A percentile compares a stretch with the other conserved stretches of the same genome.
Evolutionary conservation across 2,113 vertebrate species (phyloP).

Genomic region (Promerops cafer): DNA sequence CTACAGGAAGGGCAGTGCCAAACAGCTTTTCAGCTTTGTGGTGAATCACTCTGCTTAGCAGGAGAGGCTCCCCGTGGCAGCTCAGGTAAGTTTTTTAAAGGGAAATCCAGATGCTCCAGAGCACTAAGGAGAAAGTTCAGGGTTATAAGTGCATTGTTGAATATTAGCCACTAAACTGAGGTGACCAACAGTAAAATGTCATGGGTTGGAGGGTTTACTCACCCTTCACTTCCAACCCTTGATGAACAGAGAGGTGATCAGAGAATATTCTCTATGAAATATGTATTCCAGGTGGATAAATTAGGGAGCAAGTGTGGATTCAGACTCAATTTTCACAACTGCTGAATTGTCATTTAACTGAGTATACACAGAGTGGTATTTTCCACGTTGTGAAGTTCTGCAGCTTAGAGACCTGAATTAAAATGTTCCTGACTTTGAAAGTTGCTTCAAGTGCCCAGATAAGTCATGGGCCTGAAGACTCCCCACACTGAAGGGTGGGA

Average conservation of each 20-base stretch:
- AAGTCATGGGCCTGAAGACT: background rate
- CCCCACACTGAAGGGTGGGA: too few relatives aligned
- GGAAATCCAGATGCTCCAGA: background rate
- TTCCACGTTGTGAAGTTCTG: background rate
- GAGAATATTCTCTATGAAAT: background rate
- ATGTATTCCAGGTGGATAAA: background rate
- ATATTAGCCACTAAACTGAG: background rate
- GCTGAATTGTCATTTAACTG: background rate
- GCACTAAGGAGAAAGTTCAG: background rate
- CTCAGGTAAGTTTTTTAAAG: background rate
- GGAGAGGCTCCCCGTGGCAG: background rate
- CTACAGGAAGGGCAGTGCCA: background rate
- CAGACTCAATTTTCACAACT: background rate
- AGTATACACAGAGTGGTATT: background rate
- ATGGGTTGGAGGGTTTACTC: background rate
- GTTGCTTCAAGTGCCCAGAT: background rate
- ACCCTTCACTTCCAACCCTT: background rate
- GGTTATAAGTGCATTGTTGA: background rate
- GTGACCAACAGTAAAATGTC: background rate
- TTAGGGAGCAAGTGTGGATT: background rate
- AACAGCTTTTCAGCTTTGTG: rapidly evolving
- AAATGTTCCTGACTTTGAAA: background rate
- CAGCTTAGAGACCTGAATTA: background rate
- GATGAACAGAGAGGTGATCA: background rate
- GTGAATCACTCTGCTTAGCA: background rate